phyloP scores from a whole-genome alignment of 2,797 vertebrate genomes.

The Coregonus ussuriensis region DNA sequence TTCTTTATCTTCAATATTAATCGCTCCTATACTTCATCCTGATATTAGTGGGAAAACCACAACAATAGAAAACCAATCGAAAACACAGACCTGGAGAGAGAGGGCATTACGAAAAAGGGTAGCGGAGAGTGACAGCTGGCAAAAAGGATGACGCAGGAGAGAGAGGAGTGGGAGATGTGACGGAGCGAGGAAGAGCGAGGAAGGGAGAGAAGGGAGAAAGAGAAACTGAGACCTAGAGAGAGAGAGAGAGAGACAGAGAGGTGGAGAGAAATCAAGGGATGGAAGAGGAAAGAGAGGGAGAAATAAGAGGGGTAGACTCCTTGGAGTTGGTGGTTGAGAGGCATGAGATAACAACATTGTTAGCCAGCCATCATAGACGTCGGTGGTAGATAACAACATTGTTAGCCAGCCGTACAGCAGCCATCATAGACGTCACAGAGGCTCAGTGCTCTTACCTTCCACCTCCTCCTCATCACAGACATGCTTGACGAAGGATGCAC shows the following conservation, averaged over 20 bases:
- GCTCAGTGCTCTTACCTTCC: conserved; percentile 82
- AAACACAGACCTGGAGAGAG: conserved; percentile 7
- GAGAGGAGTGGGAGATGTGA: background rate
- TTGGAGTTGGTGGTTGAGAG: no score
- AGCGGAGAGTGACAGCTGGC: background rate
- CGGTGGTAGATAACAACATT: background rate
- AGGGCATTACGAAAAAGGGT: background rate
- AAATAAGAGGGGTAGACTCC: background rate
- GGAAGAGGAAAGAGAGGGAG: no score
- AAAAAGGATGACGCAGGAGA: background rate
- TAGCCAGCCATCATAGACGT: background rate
- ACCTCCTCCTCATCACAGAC: conserved; percentile 96
- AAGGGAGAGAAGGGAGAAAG: background rate
- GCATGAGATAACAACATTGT: background rate
- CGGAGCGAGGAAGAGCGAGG: background rate
- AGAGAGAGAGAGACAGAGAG: no score
- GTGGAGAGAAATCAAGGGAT: no score
- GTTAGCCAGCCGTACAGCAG: background rate
- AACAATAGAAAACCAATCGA: background rate
- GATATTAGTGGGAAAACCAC: background rate
- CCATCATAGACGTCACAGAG: background rate
- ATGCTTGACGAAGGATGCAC: conserved; percentile 94
- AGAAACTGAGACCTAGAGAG: no score
- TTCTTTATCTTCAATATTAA: conserved; percentile 34
- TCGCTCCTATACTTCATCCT: conserved; percentile 13